phyloP scores from a whole-genome alignment of 1,140 invertebrate species.

The Leptinotarsa lineolata region DNA sequence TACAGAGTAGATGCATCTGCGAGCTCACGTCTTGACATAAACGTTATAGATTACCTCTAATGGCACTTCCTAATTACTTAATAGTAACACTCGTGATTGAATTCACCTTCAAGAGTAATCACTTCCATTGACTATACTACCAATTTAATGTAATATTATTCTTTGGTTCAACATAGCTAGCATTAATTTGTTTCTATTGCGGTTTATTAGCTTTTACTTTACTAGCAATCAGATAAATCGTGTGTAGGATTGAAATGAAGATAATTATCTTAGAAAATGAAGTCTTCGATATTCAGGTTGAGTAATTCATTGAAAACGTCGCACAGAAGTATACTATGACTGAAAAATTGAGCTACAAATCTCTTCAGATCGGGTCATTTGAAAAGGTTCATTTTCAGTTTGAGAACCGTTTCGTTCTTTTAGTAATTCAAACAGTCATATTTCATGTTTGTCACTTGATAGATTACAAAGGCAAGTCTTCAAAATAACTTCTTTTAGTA shows the following conservation, averaged over 20 bases:
- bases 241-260: neutral
- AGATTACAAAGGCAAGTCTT: too few relatives aligned
- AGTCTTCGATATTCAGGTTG: neutral
- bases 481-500: too few relatives aligned
- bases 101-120: conserved; percentile 3
- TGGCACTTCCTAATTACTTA: conserved; percentile 4
- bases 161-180: neutral
- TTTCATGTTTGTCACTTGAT: too few relatives aligned
- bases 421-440: too few relatives aligned
- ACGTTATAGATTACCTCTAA: neutral
- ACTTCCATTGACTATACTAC: neutral
- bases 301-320: neutral
- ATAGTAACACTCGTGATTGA: conserved; percentile 6
- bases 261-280: neutral
- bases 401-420: too few relatives aligned
- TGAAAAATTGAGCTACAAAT: too few relatives aligned
- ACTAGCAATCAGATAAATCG: neutral
- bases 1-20: neutral
- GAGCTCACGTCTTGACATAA: conserved; percentile 4
- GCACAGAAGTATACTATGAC: too few relatives aligned
- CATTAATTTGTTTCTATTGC: conserved; percentile 4
- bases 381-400: too few relatives aligned
- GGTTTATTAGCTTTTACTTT: neutral
- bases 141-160: conserved; percentile 4
- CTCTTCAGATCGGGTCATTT: too few relatives aligned